These are phyloP conservation scores for Enoplosus armatus DNA, from an alignment of 2,797 vertebrate species.

Conservation along the genomic window DNA sequence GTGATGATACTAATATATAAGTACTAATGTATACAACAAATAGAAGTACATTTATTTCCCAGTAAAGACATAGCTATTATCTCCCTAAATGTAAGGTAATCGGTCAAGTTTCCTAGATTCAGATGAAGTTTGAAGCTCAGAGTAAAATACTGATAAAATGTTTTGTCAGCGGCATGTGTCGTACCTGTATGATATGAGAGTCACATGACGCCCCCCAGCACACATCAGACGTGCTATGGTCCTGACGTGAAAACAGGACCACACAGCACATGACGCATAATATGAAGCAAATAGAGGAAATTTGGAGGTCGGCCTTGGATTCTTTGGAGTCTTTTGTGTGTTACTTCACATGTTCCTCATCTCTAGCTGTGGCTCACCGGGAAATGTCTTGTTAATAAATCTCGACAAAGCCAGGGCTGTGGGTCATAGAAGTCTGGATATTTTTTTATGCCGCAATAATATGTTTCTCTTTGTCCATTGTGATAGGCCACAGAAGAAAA, in stretches of 20 bases:
- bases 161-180: too few species aligned
- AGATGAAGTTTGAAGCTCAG: too few species aligned
- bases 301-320: neutral
- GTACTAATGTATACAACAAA: too few species aligned
- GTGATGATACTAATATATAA: too few species aligned
- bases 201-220: neutral
- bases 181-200: neutral
- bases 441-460: neutral
- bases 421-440: neutral
- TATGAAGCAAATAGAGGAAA: neutral
- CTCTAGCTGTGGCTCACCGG: neutral
- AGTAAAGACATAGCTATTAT: too few species aligned
- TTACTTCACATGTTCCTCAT: neutral
- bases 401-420: neutral
- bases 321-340: neutral
- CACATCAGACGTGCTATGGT: neutral
- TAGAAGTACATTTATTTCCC: too few species aligned
- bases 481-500: neutral
- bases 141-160: too few species aligned
- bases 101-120: too few species aligned
- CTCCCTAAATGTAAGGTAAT: too few species aligned
- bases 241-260: neutral
- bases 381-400: neutral
- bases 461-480: neutral
- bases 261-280: neutral